Evolutionary conservation across 2,113 vertebrate genomes (phyloP), one percentile per base, ranked within the genome.

Genomic region (Rhinopithecus roxellana): DNA sequence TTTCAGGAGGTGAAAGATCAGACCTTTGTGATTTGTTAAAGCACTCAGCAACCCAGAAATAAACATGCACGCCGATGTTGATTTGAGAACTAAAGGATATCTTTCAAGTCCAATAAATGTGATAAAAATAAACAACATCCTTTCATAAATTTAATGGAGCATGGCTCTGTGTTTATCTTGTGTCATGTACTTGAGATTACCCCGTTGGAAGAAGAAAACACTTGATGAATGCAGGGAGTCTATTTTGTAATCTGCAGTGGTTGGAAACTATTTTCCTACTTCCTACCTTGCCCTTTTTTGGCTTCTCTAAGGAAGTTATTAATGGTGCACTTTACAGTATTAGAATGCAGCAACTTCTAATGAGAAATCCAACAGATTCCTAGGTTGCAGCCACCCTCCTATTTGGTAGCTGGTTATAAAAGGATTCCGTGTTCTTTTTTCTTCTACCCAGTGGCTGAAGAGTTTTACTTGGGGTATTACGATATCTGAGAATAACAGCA

Each of bases 111-210:
- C 95, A 97, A 97, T 93, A 97, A 89, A 96, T 18, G 74, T 96
- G 96, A 94, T 97, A 82, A 97, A 98, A 98, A 97, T 92, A 96
- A 97, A 94, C 82, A 85, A 59, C 72, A 77, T 89, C 83, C 69
- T 97, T 93, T 89, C 72, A 70, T 75, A 88, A 70, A 96, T 81
- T 84, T 90, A 83, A 97, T 96, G 97, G 94, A 25, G 95, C 77
- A 90, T 89, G 43, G 84, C 40, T 59, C 43, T 84, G 17, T 92
- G 89, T 95, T 98, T 97, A n/a, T 94, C 97, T 97, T 90, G 57
- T 95, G 79, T 78, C 88, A 48, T 89, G 94, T 75, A 77, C 89
- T 97, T 80, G 92, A 93, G 96, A 95, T 96, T 92, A 88, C 94
- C 69, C 93, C 87, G 45, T 6, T 90, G 69, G 88, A 96, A 97